Base-by-base conservation (phyloP, 2,113 vertebrate species). In the Rynchops niger region DNA sequence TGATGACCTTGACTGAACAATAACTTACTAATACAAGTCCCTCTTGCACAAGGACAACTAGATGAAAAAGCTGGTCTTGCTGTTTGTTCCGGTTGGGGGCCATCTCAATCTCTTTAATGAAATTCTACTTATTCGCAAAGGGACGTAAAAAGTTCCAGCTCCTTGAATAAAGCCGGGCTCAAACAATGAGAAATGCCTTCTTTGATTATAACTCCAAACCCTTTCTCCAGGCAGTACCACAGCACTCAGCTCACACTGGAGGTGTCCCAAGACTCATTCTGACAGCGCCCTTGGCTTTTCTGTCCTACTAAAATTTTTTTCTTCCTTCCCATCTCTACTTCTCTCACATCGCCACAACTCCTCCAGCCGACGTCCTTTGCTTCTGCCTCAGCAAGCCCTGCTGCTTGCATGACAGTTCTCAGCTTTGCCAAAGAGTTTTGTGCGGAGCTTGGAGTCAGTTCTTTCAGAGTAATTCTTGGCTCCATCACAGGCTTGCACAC, bases 331-430 rank as follows among this genome's bases (percentile, higher is more conserved):
- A 21, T 9, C 23, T 19, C 36, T 11, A 16, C 29, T 55, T 21
- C 38, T 70, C 49, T 55, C 56, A 17, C 56, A 22, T 3, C 56
- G 62, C 20, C 71, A 29, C 59, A 32, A 8, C 49, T 45, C 55
- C n/a, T 63, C 77, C 77, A 42, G 3, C 5, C 2, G 0, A 5
- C 0, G 8, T 14, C 73, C 67, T 58, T 42, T 5, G 17, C 47
- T 53, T 30, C 62, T 20, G 62, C 45, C 52, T 30, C 65, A 50
- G n/a, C n/a, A n/a, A 26, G 63, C 6, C 40, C n/a, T 15, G 56
- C 42, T 40, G 20, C 38, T 38, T 5, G 4, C 29, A 2, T 0
- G 6, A 34, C 43, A 7, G 23, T 13, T 16, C 74, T 23, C 65
- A 9, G 27, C 45, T 63, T 56, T 34, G 8, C 76, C 65, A 52